Evolutionary conservation across 2,113 vertebrate genomes (phyloP).

Genomic region (Austrofundulus limnaeus): DNA sequence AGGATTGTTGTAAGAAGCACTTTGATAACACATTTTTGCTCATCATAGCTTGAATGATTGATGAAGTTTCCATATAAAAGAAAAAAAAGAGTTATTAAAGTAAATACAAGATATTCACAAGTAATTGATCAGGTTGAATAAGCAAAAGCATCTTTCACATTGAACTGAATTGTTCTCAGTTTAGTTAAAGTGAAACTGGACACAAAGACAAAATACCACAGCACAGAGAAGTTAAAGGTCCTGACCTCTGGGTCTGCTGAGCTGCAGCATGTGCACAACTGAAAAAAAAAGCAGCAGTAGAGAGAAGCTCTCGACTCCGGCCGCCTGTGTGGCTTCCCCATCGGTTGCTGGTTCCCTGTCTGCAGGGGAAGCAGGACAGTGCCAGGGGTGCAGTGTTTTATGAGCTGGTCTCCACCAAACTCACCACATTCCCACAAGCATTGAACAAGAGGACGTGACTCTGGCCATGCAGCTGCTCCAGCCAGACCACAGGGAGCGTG

Average conservation of each 20-base stretch:
- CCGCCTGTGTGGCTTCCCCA: constrained; percentile 74
- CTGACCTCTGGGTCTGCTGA: constrained; percentile 74
- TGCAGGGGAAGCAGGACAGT: constrained; percentile 79
- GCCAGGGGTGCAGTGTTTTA: constrained; percentile 78
- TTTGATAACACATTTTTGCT: not conserved
- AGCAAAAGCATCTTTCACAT: constrained; percentile 13
- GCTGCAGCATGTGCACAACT: constrained; percentile 46
- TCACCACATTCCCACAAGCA: constrained; percentile 80
- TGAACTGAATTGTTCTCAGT: constrained; percentile 14
- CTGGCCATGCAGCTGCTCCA: constrained; percentile 66
- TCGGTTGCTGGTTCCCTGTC: constrained; percentile 77
- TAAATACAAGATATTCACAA: not conserved
- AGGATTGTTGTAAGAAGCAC: not conserved
- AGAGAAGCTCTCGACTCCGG: constrained; percentile 58
- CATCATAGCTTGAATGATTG: not conserved
- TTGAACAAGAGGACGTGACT: constrained; percentile 74
- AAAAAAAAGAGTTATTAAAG: not conserved
- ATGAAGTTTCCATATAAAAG: too few species aligned
- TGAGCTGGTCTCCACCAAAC: constrained; percentile 71
- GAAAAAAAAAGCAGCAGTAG: constrained; percentile 51
- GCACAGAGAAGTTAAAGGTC: constrained; percentile 55
- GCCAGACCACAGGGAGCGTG: constrained; percentile 71
- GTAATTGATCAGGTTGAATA: not conserved
- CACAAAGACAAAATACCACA: constrained; percentile 56
- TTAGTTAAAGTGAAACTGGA: constrained; percentile 78